These are phyloP conservation scores for Kryptolebias marmoratus DNA, from an alignment of 2,113 vertebrate genomes.

Conservation along the genomic window DNA sequence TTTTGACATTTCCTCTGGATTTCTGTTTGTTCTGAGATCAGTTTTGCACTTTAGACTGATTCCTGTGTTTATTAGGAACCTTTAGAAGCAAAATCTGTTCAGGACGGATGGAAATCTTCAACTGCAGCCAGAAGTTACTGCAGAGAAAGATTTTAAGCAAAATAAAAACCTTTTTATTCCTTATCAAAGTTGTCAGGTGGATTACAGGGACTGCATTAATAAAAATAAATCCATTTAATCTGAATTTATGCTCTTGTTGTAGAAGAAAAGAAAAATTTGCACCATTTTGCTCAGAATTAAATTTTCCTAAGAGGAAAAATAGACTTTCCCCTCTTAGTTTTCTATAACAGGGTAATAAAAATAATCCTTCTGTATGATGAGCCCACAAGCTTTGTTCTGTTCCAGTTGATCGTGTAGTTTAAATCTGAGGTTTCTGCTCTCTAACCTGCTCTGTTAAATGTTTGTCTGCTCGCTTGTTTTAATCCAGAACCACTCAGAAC, in stretches of 20 bases:
- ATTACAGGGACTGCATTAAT: not conserved
- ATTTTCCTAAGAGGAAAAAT: not conserved
- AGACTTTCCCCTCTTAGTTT: not conserved
- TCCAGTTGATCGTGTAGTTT: not conserved
- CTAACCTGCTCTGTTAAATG: constrained; percentile 6
- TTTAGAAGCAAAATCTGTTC: not conserved
- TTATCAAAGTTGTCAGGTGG: not conserved
- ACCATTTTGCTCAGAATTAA: not conserved
- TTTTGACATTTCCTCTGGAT: not conserved
- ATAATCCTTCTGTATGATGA: not conserved
- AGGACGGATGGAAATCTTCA: not conserved
- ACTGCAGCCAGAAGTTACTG: not conserved
- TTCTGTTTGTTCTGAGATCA: not conserved
- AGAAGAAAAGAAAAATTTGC: too few relatives aligned
- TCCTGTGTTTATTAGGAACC: not conserved
- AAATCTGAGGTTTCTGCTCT: not conserved
- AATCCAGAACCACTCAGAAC: constrained; percentile 7
- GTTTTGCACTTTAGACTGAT: not conserved
- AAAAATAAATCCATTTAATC: too few relatives aligned
- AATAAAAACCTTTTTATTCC: not conserved
- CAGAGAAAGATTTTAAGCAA: not conserved
- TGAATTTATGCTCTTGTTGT: too few relatives aligned
- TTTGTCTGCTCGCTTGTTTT: not conserved
- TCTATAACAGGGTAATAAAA: not conserved
- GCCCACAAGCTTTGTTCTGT: not conserved